Base-by-base conservation (phyloP, 2,888 invertebrate genomes). In the Lasiommata megera region DNA sequence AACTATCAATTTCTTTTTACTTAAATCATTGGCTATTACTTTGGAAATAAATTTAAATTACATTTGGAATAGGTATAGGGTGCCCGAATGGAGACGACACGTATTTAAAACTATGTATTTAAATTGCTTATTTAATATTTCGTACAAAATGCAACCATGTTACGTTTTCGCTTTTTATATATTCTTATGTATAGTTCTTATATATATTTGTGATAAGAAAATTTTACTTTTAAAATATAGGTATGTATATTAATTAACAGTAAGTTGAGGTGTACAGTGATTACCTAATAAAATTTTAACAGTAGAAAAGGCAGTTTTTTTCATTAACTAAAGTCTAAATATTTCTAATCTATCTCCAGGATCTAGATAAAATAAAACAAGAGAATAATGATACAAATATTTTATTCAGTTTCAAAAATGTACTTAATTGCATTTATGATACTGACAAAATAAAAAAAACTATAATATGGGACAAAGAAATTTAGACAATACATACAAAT, bases 361-460 rank as follows among this genome's bases (percentile, higher is more conserved):
- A 28, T 17, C 7, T 34, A 48, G n/a, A 9, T 23, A 7, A 41
- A 60, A 51, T 53, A 31, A 62, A 64, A 65, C 55, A 62, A 67
- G 61, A 61, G 40, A 64, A 46, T 58, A 54, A 59, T 61, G 62
- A 59, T 69, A 70, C 66, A 67, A 67, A 69, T 67, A 69, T 61
- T 67, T 67, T 69, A 68, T 68, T 69, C 66, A 66, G 66, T 67
- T 70, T 68, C 65, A 67, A 69, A 67, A 70, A 68, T 67, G 64
- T 69, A 62, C 60, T 64, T 68, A 61, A 61, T 64, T 62, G 65
- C 66, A 81, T 78, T 77, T 77, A 82, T 81, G 75, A 82, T 73
- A 74, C 75, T 78, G 78, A 79, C 70, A 77, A 80, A 80, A 79
- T 76, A 77, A 79, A 74, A 74, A 70, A 76, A 71, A 70, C 72